Evolutionary conservation across 2,888 invertebrate species (phyloP), one percentile per base, ranked within the genome.

Genomic region (Orchesellides sinensis): DNA sequence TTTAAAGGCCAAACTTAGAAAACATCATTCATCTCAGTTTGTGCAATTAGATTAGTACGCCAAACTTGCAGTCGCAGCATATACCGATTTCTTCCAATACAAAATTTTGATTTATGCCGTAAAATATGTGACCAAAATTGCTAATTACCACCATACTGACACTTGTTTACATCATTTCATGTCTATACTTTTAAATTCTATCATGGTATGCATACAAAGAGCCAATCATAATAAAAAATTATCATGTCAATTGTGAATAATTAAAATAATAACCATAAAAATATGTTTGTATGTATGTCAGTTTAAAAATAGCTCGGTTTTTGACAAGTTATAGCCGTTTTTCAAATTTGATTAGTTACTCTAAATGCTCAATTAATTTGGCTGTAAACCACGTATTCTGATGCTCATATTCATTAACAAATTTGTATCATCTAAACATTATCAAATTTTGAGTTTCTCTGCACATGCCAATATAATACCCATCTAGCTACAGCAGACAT

Each of bases 1-100:
- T 12, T 8, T 12, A 10, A 74, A 74, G 68, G 68, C 75, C 47
- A 74, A 81, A 69, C 74, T 82, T 54, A 66, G 63, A 68, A 21
- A 77, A 68, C 19, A 2, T 14, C 29, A 49, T 10, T 59, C 10
- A 6, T n/a, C 40, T 40, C n/a, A 35, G 12, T 63, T 65, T 45
- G 10, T 25, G 27, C 45, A 70, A 25, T 69, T 1, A n/a, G n/a
- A n/a, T n/a, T n/a, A n/a, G n/a, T n/a, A n/a, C n/a, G n/a, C 40
- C 12, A 35, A 35, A 35, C 40, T 35, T 35, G 40, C 12, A 6
- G 8, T 35, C 40, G 6, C 40, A 52, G 17, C 52, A 52, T 17
- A n/a, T 40, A 40, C 40, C 40, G n/a, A 2, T 8, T 14, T 40
- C 40, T 40, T 40, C 4, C 10, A 40, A n/a, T 40, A 40, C 10